Evolutionary conservation across 2,113 vertebrate species (phyloP).

Genomic region (Spermophilus dauricus): DNA sequence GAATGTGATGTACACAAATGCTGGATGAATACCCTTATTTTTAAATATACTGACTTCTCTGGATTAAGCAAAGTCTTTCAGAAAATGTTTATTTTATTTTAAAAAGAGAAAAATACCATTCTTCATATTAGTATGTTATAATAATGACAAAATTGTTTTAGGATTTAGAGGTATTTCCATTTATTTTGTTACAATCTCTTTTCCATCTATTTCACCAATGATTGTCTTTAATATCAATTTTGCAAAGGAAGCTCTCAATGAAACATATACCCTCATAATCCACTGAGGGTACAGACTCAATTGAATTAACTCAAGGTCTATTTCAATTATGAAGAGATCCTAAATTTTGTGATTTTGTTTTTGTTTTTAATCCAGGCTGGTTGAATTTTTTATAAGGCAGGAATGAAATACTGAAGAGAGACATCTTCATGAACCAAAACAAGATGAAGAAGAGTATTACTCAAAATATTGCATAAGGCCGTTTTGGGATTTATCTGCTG

Average conservation of each 20-base stretch:
- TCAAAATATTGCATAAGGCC: neutral
- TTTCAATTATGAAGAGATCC: slow-evolving; percentile 7
- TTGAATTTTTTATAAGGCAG: neutral
- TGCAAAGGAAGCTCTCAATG: neutral
- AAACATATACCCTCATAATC: neutral
- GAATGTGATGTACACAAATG: neutral
- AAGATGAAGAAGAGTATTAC: neutral
- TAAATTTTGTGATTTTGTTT: neutral
- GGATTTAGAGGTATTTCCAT: slow-evolving; percentile 3
- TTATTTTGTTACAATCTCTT: slow-evolving; percentile 26
- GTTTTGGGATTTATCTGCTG: neutral
- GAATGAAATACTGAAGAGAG: slow-evolving; percentile 23
- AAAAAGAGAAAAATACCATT: neutral
- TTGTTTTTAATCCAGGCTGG: neutral
- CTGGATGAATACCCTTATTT: neutral
- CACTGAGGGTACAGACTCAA: neutral
- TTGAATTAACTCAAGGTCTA: neutral
- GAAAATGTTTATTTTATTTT: slow-evolving; percentile 26
- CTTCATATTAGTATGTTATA: slow-evolving; percentile 25
- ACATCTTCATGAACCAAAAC: neutral
- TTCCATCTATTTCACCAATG: neutral
- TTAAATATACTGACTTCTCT: slow-evolving; percentile 10
- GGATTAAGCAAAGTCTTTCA: slow-evolving; percentile 25
- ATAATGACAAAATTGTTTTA: neutral
- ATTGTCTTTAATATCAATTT: neutral